Evolutionary conservation across 2,797 vertebrate species (phyloP), one percentile per base, ranked within the genome.

Genomic region (Pipistrellus nathusii): DNA sequence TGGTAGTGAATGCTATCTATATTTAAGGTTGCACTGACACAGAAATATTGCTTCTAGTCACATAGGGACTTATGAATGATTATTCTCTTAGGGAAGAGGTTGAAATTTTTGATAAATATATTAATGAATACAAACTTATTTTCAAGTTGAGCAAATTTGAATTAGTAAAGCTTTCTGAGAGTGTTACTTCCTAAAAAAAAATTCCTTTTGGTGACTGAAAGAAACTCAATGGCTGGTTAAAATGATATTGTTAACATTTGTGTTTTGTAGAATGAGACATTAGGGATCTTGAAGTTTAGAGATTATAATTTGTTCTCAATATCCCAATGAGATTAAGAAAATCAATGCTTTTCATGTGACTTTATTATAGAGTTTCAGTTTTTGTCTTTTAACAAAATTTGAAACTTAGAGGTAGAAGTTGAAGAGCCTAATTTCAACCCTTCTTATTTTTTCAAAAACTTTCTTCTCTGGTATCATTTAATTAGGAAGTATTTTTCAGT

Each of bases 1-100:
- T 0, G 1, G 89, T 93, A 64, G 73, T n/a, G 48, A 95, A 85
- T 12, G n/a, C 91, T 96, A 77, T 95, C 89, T 96, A 81, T 95
- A 97, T 94, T 96, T 96, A 97, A 96, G 44, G 81, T 80, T 93
- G 82, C 55, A 91, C 20, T 92, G 93, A 96, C 88, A 96, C 41
- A 76, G 92, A 96, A 80, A 82, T 92, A 38, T 94, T 93, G 38
- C 86, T 96, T 93, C 46, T 32, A 89, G 82, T 96, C 85, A 83
- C 80, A 71, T 75, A 66, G 59, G 55, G 38, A 59, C 73, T 88
- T 78, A 75, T 21, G 55, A 94, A 91, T 46, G 72, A 94, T 94
- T 80, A 86, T 92, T 80, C 17, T 95, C 48, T 76, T 51, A 86
- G 23, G 5, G 23, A 90, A 55, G 87, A 76, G 23, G 44, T 46